phyloP scores from a whole-genome alignment of 23 tunicate species.

The Styela plicata region DNA sequence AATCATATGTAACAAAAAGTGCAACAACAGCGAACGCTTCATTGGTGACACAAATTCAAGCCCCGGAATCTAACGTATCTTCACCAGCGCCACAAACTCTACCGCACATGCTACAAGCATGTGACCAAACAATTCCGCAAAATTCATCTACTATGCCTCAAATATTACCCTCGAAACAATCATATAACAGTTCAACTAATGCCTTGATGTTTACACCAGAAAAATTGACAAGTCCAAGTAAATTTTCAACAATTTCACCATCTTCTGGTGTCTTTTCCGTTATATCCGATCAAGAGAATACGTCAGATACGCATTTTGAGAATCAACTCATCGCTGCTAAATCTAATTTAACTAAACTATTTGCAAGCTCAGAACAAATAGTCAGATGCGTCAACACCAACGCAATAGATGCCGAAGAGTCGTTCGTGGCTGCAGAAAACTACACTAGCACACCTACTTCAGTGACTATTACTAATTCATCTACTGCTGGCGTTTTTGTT shows the following conservation, averaged over 20 bases:
- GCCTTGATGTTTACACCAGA: neutral
- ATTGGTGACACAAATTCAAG: neutral
- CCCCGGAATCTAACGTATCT: neutral
- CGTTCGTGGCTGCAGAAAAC: no score
- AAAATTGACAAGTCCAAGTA: neutral
- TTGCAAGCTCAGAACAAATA: neutral
- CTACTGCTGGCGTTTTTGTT: neutral
- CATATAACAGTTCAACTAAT: neutral
- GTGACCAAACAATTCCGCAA: no score
- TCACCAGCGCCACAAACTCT: neutral
- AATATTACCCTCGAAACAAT: neutral
- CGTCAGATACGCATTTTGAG: neutral
- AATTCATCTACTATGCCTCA: neutral
- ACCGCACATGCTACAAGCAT: neutral
- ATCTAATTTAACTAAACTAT: neutral
- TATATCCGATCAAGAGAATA: neutral
- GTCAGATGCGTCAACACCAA: neutral
- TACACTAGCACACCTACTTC: no score
- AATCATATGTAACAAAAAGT: neutral
- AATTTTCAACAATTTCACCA: conserved; percentile 26
- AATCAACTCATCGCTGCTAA: neutral
- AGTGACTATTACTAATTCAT: no score
- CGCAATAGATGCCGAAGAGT: no score
- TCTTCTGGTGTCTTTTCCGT: conserved; percentile 26
- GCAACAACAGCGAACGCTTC: neutral